phyloP scores from a whole-genome alignment of 2,888 invertebrate genomes.

The Drosophila rubida region DNA sequence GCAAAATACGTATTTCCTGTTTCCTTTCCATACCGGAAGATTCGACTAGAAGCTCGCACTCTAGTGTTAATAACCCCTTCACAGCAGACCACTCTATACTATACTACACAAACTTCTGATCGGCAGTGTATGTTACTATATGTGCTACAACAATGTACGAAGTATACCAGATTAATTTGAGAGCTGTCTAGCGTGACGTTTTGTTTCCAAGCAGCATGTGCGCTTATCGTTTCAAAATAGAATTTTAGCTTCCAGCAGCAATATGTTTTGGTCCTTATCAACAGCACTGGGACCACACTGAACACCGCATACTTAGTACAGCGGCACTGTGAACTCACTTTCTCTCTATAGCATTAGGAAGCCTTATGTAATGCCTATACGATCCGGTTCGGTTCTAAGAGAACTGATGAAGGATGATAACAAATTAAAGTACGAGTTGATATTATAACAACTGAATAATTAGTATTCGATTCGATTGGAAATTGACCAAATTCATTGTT shows the following conservation, averaged over 20 bases:
- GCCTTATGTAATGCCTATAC: not conserved
- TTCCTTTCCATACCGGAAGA: not conserved
- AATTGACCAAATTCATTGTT: not conserved
- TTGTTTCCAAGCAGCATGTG: conserved; percentile 52
- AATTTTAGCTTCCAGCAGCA: conserved; percentile 41
- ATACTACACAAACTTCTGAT: too few relatives aligned
- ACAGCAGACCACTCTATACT: not conserved
- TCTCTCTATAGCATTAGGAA: not conserved
- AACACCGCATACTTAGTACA: not conserved
- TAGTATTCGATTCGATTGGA: not conserved
- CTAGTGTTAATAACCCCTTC: conserved; percentile 45
- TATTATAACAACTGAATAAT: not conserved
- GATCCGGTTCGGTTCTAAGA: not conserved
- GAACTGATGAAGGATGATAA: not conserved
- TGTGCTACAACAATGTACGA: conserved; percentile 14
- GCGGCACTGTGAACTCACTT: not conserved
- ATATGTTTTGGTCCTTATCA: conserved; percentile 51
- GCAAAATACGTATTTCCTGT: conserved; percentile 18
- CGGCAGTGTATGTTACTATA: conserved; percentile 1
- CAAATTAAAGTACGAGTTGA: not conserved
- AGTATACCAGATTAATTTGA: conserved; percentile 44
- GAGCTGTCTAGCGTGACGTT: conserved; percentile 37
- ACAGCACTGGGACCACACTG: conserved; percentile 34
- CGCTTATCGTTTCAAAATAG: conserved; percentile 48
- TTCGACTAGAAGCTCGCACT: not conserved